Percentiles rank a stretch among this genome's conserved stretches.
These are phyloP conservation scores for Philaethria dido DNA, from an alignment of 2,888 invertebrate species.

Conservation along the genomic window DNA sequence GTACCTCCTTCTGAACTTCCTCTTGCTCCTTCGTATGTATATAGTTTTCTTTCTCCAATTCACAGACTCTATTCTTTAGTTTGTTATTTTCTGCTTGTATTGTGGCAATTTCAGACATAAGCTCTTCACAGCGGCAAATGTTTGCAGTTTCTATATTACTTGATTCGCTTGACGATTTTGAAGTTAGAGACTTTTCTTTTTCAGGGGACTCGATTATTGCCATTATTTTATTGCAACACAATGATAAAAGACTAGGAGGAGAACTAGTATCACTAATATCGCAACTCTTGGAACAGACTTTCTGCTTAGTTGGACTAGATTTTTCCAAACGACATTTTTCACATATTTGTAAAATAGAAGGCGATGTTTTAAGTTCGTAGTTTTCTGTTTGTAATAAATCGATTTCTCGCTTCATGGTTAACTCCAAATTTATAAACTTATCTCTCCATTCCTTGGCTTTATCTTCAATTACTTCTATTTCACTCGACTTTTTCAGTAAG, in stretches of 20 bases:
- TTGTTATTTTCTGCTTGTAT: slow-evolving; percentile 55
- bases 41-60: slow-evolving; percentile 56
- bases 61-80: slow-evolving; percentile 51
- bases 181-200: slow-evolving; percentile 45
- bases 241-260: slow-evolving; percentile 67
- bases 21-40: slow-evolving; percentile 61
- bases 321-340: slow-evolving; percentile 25
- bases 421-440: slow-evolving; percentile 55
- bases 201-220: slow-evolving; percentile 57
- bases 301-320: slow-evolving; percentile 19
- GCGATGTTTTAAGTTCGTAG: slow-evolving; percentile 51
- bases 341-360: slow-evolving; percentile 26
- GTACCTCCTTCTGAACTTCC: slow-evolving; percentile 61
- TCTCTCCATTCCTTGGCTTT: slow-evolving; percentile 59
- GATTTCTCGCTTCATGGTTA: slow-evolving; percentile 57
- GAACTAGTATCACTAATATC: slow-evolving; percentile 48
- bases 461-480: slow-evolving; percentile 57
- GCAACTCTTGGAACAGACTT: slow-evolving; percentile 35
- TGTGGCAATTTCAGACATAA: slow-evolving; percentile 41
- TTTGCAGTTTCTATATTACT: slow-evolving; percentile 28
- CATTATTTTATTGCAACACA: slow-evolving; percentile 65
- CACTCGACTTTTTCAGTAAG: slow-evolving; percentile 55
- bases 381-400: slow-evolving; percentile 58
- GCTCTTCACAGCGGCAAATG: slow-evolving; percentile 42
- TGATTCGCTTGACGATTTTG: slow-evolving; percentile 45